These are phyloP conservation scores for Takifugu ocellatus DNA, from an alignment of 2,797 vertebrate species.

Conservation along the genomic window DNA sequence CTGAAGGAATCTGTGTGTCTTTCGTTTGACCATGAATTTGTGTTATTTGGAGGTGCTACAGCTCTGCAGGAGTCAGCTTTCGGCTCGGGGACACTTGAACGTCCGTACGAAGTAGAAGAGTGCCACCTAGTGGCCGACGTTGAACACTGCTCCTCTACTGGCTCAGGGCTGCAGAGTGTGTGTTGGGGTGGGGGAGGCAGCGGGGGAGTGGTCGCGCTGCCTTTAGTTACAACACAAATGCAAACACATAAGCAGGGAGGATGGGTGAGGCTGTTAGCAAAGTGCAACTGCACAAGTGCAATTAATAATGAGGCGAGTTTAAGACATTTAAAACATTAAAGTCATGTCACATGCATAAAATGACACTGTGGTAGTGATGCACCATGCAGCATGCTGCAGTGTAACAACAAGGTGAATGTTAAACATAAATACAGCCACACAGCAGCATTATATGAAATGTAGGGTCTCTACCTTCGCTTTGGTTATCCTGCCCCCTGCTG, in stretches of 20 bases:
- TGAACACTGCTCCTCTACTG: constrained; percentile 39
- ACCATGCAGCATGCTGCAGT: background rate
- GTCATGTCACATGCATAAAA: background rate
- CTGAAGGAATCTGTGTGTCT: constrained; percentile 48
- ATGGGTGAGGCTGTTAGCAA: constrained; percentile 52
- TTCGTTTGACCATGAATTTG: constrained; percentile 57
- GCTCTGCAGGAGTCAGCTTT: constrained; percentile 36
- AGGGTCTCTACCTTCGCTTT: constrained; percentile 54
- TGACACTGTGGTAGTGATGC: background rate
- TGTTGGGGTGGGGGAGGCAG: constrained; percentile 40
- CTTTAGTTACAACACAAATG: constrained; percentile 78
- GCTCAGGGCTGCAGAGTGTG: constrained; percentile 35
- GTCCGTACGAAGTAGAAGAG: constrained; percentile 42
- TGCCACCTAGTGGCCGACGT: constrained; percentile 56
- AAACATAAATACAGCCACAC: background rate
- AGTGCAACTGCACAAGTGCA: constrained; percentile 23
- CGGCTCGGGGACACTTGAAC: constrained; percentile 41
- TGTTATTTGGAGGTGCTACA: constrained; percentile 37
- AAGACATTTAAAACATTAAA: background rate
- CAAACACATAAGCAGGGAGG: constrained; percentile 76
- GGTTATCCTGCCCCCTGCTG: constrained; percentile 43
- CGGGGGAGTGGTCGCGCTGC: constrained; percentile 45
- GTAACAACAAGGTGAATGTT: too few species aligned
- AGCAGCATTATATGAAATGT: background rate
- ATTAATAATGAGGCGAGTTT: constrained; percentile 26